phyloP scores from a whole-genome alignment of 2,113 vertebrate genomes.

The Setophaga kirtlandii region DNA sequence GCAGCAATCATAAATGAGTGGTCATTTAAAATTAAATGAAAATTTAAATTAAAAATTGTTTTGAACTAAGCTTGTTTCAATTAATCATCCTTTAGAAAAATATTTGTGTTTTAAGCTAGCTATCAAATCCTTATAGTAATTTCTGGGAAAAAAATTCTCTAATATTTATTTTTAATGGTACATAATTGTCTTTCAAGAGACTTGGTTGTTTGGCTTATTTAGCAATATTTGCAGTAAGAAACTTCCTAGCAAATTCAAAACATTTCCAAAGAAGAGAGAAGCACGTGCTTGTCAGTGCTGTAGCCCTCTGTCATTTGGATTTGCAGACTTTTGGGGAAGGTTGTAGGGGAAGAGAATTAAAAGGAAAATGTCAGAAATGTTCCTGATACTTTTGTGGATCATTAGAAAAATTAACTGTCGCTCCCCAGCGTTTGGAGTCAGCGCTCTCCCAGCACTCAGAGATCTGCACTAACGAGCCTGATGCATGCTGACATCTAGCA shows the following conservation, averaged over 20 bases:
- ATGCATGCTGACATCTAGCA: constrained; percentile 52
- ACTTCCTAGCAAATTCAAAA: neutral
- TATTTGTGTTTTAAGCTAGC: neutral
- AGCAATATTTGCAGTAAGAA: neutral
- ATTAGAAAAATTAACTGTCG: constrained; percentile 67
- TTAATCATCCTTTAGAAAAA: neutral
- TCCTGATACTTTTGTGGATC: constrained; percentile 25
- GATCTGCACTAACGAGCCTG: neutral
- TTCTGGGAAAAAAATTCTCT: neutral
- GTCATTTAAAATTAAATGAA: neutral
- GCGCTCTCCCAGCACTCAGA: neutral
- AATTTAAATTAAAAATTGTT: neutral
- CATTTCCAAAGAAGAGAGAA: neutral
- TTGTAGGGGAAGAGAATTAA: neutral
- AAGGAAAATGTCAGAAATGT: constrained; percentile 40
- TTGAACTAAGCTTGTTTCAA: neutral
- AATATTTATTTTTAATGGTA: neutral
- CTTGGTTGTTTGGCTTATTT: neutral
- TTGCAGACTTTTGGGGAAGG: neutral
- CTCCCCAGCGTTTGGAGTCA: neutral
- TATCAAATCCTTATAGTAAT: neutral
- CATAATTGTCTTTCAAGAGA: neutral
- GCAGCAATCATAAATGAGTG: neutral
- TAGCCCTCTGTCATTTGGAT: neutral
- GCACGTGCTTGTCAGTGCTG: neutral